These are phyloP conservation scores for Cosmorhoe ocellata DNA, from an alignment of 2,888 invertebrate genomes.

Conservation along the genomic window DNA sequence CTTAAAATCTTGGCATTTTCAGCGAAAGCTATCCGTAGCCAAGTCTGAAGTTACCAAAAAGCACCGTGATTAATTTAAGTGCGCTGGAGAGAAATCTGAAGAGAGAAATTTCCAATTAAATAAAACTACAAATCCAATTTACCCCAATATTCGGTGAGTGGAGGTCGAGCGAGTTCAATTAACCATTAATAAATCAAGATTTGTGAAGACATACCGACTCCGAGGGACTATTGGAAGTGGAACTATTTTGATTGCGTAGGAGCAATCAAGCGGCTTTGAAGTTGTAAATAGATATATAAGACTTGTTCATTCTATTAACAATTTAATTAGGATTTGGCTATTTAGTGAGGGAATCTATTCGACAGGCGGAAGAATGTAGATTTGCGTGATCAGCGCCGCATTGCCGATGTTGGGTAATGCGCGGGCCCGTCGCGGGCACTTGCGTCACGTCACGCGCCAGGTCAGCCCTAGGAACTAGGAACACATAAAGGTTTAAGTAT, in stretches of 20 bases:
- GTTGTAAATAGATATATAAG: conserved; percentile 20
- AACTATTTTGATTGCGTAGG: conserved; percentile 34
- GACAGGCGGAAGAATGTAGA: conserved; percentile 51
- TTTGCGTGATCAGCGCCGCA: conserved; percentile 65
- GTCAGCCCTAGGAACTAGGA: conserved; percentile 13
- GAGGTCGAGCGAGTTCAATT: conserved; percentile 45
- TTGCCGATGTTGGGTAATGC: conserved; percentile 62
- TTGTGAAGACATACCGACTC: conserved; percentile 32
- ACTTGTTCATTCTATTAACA: conserved; percentile 13
- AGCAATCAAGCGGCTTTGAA: conserved; percentile 28
- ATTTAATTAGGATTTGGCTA: conserved; percentile 13
- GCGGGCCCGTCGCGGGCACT: conserved; percentile 45
- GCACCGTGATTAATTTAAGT: conserved; percentile 33
- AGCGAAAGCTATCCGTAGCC: conserved; percentile 24
- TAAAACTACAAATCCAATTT: conserved; percentile 44
- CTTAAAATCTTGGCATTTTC: conserved; percentile 22
- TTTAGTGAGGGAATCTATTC: background rate
- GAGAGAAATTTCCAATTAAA: conserved; percentile 41
- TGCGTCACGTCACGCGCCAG: conserved; percentile 46
- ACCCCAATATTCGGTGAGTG: conserved; percentile 31
- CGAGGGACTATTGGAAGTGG: conserved; percentile 30
- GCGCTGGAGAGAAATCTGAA: conserved; percentile 33
- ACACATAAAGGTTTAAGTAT: background rate
- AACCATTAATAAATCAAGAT: conserved; percentile 43
- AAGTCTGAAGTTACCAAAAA: conserved; percentile 29